Base-by-base conservation (phyloP, 37 sponge, comb jelly and placozoan genomes). In the Aphrocallistes beatrix region DNA sequence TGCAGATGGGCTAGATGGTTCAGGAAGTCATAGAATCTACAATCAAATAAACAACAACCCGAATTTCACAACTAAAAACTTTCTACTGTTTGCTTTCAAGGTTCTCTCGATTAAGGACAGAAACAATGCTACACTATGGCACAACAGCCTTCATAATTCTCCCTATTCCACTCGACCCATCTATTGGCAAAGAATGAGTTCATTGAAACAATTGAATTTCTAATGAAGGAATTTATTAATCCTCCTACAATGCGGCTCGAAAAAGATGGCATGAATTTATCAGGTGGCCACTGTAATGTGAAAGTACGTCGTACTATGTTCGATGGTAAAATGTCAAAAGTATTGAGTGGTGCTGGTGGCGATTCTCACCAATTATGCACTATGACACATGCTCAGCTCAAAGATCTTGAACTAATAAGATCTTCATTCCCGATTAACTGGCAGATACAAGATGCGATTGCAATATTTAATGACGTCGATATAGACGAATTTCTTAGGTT, bases 281-380 rank as follows among this genome's bases (percentile, higher is more conserved):
- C 75, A 60, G 75, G n/a, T 60, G 75, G 75, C 10, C 34, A 28
- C n/a, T 60, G 75, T 60, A 19, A 60, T 60, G 75, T 60, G 13
- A 60, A 60, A 60, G n/a, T 60, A 60, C 3, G 75, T 13, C 75
- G 75, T 25, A 60, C 75, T 60, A 60, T 60, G 75, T 60, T 60
- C 75, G 75, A 60, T 60, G 75, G 75, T 25, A 60, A 60, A 60
- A 60, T 60, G 75, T 60, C 75, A 19, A 60, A 60, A 60, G n/a
- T 60, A 60, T 30, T 60, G 32, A 60, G 75, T 13, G 75, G 75
- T 30, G 75, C 25, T 25, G 75, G 32, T 30, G 75, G 75, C n/a
- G 75, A 19, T 60, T 60, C 75, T 8, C n/a, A 30, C n/a, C 75
- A 60, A 30, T 60, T 60, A 30, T 60, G 75, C n/a, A 60, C 75